Percentiles rank a stretch among this genome's conserved stretches.
phyloP scores from a whole-genome alignment of 2,113 vertebrate species.

The Labeo rohita region DNA sequence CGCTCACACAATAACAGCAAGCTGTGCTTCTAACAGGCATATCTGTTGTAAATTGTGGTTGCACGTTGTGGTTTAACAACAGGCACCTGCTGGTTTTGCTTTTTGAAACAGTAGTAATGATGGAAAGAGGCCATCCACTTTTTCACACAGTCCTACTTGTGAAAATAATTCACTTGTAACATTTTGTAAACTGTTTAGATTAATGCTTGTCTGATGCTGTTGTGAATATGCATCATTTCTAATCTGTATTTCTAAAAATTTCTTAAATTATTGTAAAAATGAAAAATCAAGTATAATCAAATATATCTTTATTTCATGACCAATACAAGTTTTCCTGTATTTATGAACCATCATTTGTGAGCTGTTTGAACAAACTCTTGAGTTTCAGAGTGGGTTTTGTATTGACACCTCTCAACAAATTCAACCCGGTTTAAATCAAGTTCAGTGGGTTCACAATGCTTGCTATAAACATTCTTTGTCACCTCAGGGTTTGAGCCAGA shows the following conservation, averaged over 20 bases:
- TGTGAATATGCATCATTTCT: not conserved
- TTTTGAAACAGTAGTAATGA: not conserved
- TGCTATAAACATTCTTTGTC: not conserved
- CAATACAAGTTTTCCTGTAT: not conserved
- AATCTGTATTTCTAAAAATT: not conserved
- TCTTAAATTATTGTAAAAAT: not conserved
- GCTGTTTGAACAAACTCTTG: no score
- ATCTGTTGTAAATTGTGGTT: not conserved
- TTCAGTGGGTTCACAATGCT: not conserved
- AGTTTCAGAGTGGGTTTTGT: not conserved
- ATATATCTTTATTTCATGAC: not conserved
- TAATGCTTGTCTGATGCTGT: not conserved
- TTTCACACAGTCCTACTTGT: not conserved
- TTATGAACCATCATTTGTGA: not conserved
- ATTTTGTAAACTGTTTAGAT: not conserved
- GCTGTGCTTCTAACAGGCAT: not conserved
- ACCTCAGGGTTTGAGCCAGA: not conserved
- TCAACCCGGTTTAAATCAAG: not conserved
- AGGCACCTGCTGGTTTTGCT: not conserved
- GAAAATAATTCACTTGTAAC: not conserved
- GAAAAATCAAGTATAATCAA: not conserved
- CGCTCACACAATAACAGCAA: not conserved
- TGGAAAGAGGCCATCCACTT: not conserved
- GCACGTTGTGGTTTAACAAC: not conserved
- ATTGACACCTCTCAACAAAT: not conserved